Conservation (phyloP, 2,113 vertebrate genomes). For the Erinaceus europaeus region DNA sequence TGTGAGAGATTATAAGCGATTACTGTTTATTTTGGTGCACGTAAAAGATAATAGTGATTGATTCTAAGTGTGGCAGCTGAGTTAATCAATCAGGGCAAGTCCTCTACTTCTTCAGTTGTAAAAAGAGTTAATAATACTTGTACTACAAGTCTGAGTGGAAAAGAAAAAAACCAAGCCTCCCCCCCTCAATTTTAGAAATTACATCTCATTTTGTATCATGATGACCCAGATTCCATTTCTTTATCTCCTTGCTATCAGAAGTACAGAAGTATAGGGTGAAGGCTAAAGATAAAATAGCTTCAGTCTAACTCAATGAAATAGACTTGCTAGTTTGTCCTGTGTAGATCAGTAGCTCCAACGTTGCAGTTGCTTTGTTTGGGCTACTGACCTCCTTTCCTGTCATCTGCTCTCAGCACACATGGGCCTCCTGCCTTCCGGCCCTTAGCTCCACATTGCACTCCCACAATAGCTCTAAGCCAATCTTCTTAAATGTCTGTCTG, state of each 20-base stretch:
- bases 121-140: neutral
- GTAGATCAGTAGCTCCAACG: neutral
- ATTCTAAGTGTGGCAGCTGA: neutral
- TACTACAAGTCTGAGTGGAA: neutral
- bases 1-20: neutral
- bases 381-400: neutral
- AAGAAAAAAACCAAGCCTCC: neutral
- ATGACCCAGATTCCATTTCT: neutral
- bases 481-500: neutral
- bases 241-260: neutral
- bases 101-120: neutral
- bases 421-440: neutral
- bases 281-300: too few relatives aligned
- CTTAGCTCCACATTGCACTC: neutral
- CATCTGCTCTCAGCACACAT: neutral
- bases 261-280: conserved; percentile 23
- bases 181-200: neutral
- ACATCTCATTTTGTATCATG: neutral
- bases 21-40: neutral
- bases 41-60: neutral
- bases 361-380: neutral
- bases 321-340: neutral
- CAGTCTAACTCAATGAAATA: too few relatives aligned
- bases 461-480: neutral
- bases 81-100: neutral